Evolutionary conservation across 1,140 invertebrate genomes (phyloP), one percentile per base, ranked within the genome.

Genomic region (Drosophila albomicans): DNA sequence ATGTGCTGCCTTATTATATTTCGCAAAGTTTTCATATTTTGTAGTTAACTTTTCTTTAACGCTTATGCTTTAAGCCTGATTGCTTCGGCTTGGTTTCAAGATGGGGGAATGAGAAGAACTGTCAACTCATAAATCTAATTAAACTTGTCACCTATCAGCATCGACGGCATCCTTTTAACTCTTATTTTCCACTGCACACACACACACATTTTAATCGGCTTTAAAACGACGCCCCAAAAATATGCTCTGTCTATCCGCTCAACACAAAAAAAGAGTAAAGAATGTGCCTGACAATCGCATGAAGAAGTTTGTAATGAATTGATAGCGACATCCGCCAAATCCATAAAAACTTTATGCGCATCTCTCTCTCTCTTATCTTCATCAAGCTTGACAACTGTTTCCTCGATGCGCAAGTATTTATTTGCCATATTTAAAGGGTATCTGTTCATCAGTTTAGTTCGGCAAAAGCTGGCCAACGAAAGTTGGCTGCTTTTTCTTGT

Each of bases 111-210:
- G 11, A n/a, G n/a, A 7, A n/a, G 7, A 79, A 68, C 68, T 87
- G 82, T 58, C 82, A 69, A 79, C 64, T 79, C 79, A 87, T 82
- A 86, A 86, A 82, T 88, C 75, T 88, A 86, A 86, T 86, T 85
- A 86, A 87, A 86, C 75, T 82, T 87, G 79, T 76, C 82, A 79
- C 67, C 79, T 71, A 82, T 70, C 56, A 65, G 57, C 45, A 69
- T 74, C 57, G 65, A 61, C 49, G 38, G 28, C 30, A 48, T 43
- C 56, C 41, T 38, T 48, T 38, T 48, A 68, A 73, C 64, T 52
- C 64, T 15, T 52, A 8, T 3, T 16, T 25, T 35, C 7, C 8
- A 28, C 49, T 38, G 38, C 56, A 25, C 13, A 32, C 32, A 7
- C 32, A 25, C 20, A 25, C 20, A 25, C 20, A 32, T 10, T 70